These are phyloP conservation scores for Philereme transversata DNA, from an alignment of 2,888 invertebrate genomes.

Conservation along the genomic window DNA sequence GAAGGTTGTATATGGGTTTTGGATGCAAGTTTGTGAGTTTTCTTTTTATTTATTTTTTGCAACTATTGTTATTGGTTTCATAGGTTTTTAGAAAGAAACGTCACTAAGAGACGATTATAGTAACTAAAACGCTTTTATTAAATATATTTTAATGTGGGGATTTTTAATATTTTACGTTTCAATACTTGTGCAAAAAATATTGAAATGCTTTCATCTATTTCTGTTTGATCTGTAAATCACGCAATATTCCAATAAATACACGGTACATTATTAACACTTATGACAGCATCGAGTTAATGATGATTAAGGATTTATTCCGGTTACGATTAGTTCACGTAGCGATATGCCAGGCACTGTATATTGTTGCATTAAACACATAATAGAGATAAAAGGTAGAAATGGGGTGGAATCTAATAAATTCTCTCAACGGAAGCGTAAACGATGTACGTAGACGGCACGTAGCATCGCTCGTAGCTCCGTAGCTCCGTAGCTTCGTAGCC, in stretches of 20 bases:
- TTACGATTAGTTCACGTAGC: conserved; percentile 53
- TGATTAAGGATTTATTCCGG: conserved; percentile 48
- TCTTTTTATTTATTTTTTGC: too few species aligned
- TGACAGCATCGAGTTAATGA: conserved; percentile 37
- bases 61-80: not conserved
- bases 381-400: conserved; percentile 79
- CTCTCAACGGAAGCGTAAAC: conserved; percentile 78
- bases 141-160: too few species aligned
- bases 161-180: too few species aligned
- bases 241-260: not conserved
- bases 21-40: too few species aligned
- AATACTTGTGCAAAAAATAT: too few species aligned
- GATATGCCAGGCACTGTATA: conserved; percentile 53
- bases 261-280: conserved; percentile 6
- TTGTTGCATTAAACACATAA: conserved; percentile 72
- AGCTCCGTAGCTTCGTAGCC: conserved; percentile 48
- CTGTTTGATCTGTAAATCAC: not conserved
- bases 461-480: conserved; percentile 62
- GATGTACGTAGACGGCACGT: conserved; percentile 79
- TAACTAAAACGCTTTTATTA: too few species aligned
- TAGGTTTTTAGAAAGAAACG: too few species aligned
- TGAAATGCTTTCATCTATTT: not conserved
- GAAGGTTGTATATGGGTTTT: too few species aligned
- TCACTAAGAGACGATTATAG: too few species aligned
- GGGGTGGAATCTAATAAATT: conserved; percentile 80